Evolutionary conservation across 1,140 invertebrate species (phyloP), one percentile per base, ranked within the genome.

Genomic region (Pentalonia nigronervosa): DNA sequence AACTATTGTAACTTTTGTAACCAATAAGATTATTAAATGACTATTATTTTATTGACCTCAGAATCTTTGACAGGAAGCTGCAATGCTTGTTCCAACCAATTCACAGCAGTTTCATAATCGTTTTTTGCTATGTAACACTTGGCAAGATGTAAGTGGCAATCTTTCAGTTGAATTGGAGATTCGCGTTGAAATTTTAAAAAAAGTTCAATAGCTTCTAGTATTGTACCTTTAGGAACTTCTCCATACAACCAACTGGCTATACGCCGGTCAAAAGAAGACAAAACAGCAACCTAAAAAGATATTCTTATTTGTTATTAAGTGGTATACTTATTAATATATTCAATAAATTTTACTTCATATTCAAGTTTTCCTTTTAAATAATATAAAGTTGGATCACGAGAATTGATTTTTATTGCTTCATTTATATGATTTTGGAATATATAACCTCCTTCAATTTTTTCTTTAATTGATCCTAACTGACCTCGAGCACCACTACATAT

Each of bases 351-450:
- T 95, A 97, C 96, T 95, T 97, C 97, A 95, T 96, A 97, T 95
- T 97, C 97, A 94, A 96, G 96, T 94, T 96, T 95, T 21, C 97
- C 97, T 34, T 97, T 94, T 93, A 98, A 96, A 95, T 97, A 96
- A 95, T 98, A 96, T 88, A 97, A 94, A 14, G 96, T 95, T 53
- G 96, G 94, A 95, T 98, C 97, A 23, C 95, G 94, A n/a, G 97
- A 97, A 91, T 96, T 96, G 30, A 98, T 94, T 83, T 96, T 94
- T 84, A 98, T 95, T 3, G 97, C 97, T 94, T 95, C 96, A 94
- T 97, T 96, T 94, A 98, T 96, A 95, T 98, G 97, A 94, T 97
- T 95, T 95, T 97, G 97, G 94, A 97, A 98, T 21, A 95, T 94
- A 94, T 96, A 96, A 7, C 97, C 97, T 95, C 96, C 96, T 94